Evolutionary conservation across 2,888 invertebrate genomes (phyloP).

Genomic region (Tridacna crocea): DNA sequence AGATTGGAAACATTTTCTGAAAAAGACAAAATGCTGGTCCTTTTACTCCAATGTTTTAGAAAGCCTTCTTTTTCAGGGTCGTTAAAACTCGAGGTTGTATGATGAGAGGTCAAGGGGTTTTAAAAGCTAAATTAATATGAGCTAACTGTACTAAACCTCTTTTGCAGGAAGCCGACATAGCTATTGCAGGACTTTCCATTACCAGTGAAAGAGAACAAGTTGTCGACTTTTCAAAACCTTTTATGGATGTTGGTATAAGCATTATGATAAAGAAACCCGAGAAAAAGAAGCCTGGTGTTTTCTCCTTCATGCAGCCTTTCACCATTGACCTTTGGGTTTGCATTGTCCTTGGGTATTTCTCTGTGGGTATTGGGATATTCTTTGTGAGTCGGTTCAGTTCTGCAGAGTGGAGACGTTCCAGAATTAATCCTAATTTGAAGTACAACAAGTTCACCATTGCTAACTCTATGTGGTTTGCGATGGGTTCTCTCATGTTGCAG

Average conservation of each 20-base stretch:
- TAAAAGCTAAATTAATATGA: too few species aligned
- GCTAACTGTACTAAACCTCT: not conserved
- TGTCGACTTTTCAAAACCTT: constrained; percentile 98
- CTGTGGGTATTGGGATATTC: constrained; percentile 98
- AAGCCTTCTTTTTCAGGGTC: too few species aligned
- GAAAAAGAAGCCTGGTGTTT: constrained; percentile 95
- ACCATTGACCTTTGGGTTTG: constrained; percentile 99
- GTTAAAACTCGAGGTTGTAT: too few species aligned
- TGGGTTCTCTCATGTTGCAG: constrained; percentile 99
- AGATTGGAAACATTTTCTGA: too few species aligned
- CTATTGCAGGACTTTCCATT: constrained; percentile 97
- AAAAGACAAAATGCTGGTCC: too few species aligned
- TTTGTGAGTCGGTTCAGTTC: constrained; percentile 98
- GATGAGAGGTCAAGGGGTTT: too few species aligned
- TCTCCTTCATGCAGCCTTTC: constrained; percentile 98
- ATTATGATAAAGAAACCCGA: constrained; percentile 96
- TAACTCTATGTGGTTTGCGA: constrained; percentile 98
- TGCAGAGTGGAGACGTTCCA: constrained; percentile 93
- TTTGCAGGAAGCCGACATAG: constrained; percentile 95
- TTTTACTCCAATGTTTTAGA: too few species aligned
- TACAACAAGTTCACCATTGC: constrained; percentile 91
- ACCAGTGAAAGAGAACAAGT: constrained; percentile 96
- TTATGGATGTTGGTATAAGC: constrained; percentile 97
- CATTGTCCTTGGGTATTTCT: constrained; percentile 94
- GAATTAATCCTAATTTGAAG: constrained; percentile 80